Evolutionary conservation across 1,140 invertebrate genomes (phyloP).

Genomic region (Diabrotica virgifera): DNA sequence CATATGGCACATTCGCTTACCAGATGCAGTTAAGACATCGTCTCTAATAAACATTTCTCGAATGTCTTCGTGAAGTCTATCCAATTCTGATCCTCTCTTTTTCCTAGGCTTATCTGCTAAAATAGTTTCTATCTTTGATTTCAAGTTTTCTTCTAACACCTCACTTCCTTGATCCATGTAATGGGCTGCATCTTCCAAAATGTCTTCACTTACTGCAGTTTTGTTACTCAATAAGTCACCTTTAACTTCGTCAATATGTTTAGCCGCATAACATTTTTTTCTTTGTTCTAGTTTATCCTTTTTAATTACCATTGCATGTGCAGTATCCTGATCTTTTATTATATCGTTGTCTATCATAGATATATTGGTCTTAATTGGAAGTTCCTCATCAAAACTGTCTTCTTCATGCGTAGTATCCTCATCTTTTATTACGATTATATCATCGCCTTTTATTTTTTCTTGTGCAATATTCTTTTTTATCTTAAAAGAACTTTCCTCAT

Average conservation of each 20-base stretch:
- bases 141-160: slow-evolving; percentile 36
- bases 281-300: too few species aligned
- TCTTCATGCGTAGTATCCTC: slow-evolving; percentile 7
- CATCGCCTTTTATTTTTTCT: not conserved
- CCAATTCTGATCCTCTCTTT: slow-evolving; percentile 51
- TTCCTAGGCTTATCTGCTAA: slow-evolving; percentile 26
- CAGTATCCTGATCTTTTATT: not conserved
- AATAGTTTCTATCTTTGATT: slow-evolving; percentile 29
- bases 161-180: slow-evolving; percentile 8
- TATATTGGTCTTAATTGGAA: too few species aligned
- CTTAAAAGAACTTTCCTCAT: not conserved
- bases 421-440: slow-evolving; percentile 15
- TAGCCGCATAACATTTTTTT: not conserved
- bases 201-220: too few species aligned
- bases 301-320: too few species aligned
- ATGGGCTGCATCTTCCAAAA: too few species aligned
- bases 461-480: slow-evolving; percentile 18
- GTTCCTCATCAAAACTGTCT: slow-evolving; percentile 5
- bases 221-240: too few species aligned
- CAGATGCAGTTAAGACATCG: slow-evolving; percentile 55
- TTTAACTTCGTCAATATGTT: too few species aligned
- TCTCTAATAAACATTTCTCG: slow-evolving; percentile 65
- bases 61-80: slow-evolving; percentile 63
- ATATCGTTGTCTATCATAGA: not conserved
- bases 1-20: slow-evolving; percentile 54